Conservation (phyloP, 2,797 vertebrate genomes). For the Notolepis coatsorum region DNA sequence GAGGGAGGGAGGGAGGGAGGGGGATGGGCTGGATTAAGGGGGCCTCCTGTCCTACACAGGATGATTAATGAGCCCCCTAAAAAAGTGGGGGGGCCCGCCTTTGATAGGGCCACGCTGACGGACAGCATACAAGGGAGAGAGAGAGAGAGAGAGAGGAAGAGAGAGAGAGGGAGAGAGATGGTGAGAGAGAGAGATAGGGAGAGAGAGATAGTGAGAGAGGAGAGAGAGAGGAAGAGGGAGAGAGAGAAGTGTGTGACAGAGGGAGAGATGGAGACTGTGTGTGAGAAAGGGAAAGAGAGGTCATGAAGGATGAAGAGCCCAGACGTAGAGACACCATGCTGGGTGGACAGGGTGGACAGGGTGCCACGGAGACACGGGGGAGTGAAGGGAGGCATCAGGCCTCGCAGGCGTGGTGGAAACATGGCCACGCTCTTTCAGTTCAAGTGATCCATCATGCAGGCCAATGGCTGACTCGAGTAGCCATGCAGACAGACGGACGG, state of each 20-base stretch:
- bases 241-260: conserved; percentile 1
- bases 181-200: neutral
- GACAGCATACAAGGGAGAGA: conserved; percentile 68
- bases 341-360: conserved; percentile 46
- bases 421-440: conserved; percentile 61
- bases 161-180: conserved; percentile 45
- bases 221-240: conserved; percentile 39
- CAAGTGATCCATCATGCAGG: conserved; percentile 39
- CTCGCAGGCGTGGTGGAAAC: conserved; percentile 53
- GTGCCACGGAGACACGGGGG: conserved; percentile 57
- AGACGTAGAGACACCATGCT: conserved; percentile 48
- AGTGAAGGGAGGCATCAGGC: conserved; percentile 58
- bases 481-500: conserved; percentile 36
- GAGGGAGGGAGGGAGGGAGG: conserved; percentile 32
- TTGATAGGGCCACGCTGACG: conserved; percentile 67
- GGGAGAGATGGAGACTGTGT: too few relatives aligned
- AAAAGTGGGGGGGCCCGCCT: conserved; percentile 66
- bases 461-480: conserved; percentile 36
- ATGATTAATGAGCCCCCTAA: conserved; percentile 86
- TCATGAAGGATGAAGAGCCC: conserved; percentile 38
- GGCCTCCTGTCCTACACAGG: conserved; percentile 75
- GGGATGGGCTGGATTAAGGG: conserved; percentile 75
- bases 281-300: conserved; percentile 24
- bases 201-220: too few relatives aligned
- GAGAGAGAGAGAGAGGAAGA: conserved; percentile 38